Evolutionary conservation across 2,888 invertebrate species (phyloP), one percentile per base, ranked within the genome.

Genomic region (Cosmia trapezina): DNA sequence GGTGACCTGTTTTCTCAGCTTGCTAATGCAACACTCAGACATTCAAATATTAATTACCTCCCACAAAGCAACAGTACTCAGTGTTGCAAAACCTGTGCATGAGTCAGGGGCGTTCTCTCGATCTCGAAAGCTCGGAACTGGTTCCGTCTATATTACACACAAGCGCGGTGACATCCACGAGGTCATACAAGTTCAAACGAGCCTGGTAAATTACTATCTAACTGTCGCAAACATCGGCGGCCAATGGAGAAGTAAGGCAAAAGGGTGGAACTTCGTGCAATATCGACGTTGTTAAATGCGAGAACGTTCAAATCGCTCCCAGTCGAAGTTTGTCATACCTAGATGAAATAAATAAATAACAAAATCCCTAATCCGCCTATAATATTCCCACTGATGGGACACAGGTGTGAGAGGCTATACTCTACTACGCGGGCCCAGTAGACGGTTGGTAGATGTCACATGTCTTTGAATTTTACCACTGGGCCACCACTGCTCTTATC

Each of bases 61-160:
- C 51, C 60, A 70, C 63, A 47, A 45, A 61, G 28, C 22, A 43
- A 64, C 65, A 41, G 54, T 64, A 49, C 33, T 51, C 56, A 70
- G 53, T 70, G 54, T 67, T 63, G 83, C 74, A 81, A 70, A 80
- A 78, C 73, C 62, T 65, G 81, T 54, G 67, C 71, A 56, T 80
- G 85, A 82, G 65, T 82, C 80, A 86, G 59, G 43, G 43, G 19
- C 37, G 63, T 41, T 63, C 59, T 71, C 78, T 86, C 66, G 74
- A 81, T 71, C 78, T 86, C 66, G 74, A 81, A 83, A 81, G 79
- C 78, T 68, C 22, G 43, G 72, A 86, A 86, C 86, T 54, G 72
- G 86, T 86, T 86, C 69, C 61, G 14, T 68, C 59, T 66, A 49
- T 72, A 61, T 65, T 62, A 61, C 67, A 73, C 68, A 56, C 71